Conservation (phyloP, 2,113 vertebrate genomes). For the Corythornis vintsioides region DNA sequence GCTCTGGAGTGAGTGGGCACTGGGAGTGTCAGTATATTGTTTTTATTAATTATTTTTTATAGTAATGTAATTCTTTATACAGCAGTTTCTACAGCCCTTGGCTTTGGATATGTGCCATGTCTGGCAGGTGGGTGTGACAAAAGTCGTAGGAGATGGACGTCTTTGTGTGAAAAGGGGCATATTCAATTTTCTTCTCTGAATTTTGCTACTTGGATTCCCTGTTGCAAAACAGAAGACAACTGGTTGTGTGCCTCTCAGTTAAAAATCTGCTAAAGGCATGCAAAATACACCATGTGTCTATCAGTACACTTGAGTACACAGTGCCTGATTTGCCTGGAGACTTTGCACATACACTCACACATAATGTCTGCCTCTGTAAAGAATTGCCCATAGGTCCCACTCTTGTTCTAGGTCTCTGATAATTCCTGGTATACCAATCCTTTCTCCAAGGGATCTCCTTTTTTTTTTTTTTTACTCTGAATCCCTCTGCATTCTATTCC, state of each 20-base stretch:
- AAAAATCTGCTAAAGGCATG: background rate
- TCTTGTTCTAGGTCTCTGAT: background rate
- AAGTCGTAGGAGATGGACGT: background rate
- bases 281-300: background rate
- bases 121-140: background rate
- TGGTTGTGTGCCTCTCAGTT: background rate
- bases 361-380: background rate
- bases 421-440: background rate
- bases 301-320: background rate
- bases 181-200: background rate
- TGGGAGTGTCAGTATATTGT: background rate
- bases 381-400: background rate
- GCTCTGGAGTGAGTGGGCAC: background rate
- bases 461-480: background rate
- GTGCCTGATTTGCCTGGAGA: background rate
- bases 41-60: conserved; percentile 15
- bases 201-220: background rate
- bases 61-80: background rate
- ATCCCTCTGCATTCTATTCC: background rate
- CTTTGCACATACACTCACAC: background rate
- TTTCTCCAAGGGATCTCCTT: rapidly evolving
- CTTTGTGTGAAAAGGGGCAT: background rate
- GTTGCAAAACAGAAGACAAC: background rate
- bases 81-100: background rate
- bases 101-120: background rate